Conservation (phyloP, 2,113 vertebrate species). For the Alouatta palliata region DNA sequence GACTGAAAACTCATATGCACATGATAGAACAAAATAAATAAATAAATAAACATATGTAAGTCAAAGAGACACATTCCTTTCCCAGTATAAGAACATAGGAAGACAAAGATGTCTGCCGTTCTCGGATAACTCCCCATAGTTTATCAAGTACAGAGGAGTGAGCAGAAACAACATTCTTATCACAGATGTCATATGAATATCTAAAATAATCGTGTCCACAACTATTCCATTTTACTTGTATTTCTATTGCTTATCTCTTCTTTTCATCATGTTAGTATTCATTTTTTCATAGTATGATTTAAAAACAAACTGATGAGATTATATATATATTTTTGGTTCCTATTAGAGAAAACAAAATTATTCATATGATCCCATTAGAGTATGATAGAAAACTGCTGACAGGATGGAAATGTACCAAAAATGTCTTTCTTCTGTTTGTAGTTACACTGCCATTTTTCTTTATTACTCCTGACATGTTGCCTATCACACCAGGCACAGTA, state of each 20-base stretch:
- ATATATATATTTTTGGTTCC: conserved; percentile 71
- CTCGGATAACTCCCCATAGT: conserved; percentile 69
- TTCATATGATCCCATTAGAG: conserved; percentile 79
- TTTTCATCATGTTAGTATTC: conserved; percentile 61
- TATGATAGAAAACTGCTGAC: conserved; percentile 79
- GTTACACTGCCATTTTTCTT: conserved; percentile 73
- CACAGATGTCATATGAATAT: conserved; percentile 73
- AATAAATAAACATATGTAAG: conserved; percentile 74
- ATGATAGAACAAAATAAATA: conserved; percentile 68
- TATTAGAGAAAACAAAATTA: conserved; percentile 82
- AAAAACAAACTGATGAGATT: conserved; percentile 80
- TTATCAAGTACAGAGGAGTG: conserved; percentile 69
- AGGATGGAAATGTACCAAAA: conserved; percentile 73
- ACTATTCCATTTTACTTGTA: conserved; percentile 71
- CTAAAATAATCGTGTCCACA: conserved; percentile 75
- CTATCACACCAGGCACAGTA: conserved; percentile 44
- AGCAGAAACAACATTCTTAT: conserved; percentile 71
- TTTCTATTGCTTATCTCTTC: conserved; percentile 71
- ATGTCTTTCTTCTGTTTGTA: conserved; percentile 68
- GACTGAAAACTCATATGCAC: conserved; percentile 72
- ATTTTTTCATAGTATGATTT: conserved; percentile 73
- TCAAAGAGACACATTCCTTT: conserved; percentile 66
- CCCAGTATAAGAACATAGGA: conserved; percentile 58
- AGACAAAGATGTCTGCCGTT: conserved; percentile 79
- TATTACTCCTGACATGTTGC: conserved; percentile 69